Evolutionary conservation across 1,140 invertebrate species (phyloP), one percentile per base, ranked within the genome.

Genomic region (Atta cephalotes): DNA sequence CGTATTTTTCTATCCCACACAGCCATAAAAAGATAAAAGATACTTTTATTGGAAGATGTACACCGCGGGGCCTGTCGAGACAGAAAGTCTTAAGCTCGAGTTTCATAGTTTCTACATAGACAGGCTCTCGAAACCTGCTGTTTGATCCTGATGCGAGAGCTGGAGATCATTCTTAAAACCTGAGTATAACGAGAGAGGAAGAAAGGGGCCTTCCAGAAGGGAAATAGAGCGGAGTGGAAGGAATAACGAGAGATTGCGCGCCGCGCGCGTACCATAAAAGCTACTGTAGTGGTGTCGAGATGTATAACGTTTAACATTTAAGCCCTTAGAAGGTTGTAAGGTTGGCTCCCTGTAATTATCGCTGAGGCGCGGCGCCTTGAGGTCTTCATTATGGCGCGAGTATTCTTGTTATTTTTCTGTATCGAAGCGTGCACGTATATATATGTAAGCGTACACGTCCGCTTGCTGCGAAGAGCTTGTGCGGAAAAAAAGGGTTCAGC

Each of bases 271-370:
- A 89, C 71, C 91, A 94, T 95, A 95, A 95, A 95, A 94, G 95
- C 94, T 95, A 95, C 95, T 88, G 94, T 94, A 89, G 93, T 90
- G 92, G 90, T 92, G 93, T 87, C 92, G 89, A 92, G 90, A 93
- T 92, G 91, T 94, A 95, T 95, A 95, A 93, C 94, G 93, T 95
- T 95, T 94, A 95, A 95, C 95, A 95, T 95, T 95, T 95, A 94
- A 95, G 94, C 93, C 95, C 94, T 95, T 95, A 95, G 94, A 95
- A 95, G 95, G 94, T 94, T 94, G 95, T 95, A 95, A 95, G 94
- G 92, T 94, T 95, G 93, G 93, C 93, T 95, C 95, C 94, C 95
- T 95, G 95, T 95, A 95, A 95, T 95, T 95, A 95, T 95, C 93
- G 93, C 93, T 91, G 92, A 95, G 94, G 94, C 94, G 95, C 95